Conservation (phyloP, 2,888 invertebrate species). For the Leucophora obtusa region DNA sequence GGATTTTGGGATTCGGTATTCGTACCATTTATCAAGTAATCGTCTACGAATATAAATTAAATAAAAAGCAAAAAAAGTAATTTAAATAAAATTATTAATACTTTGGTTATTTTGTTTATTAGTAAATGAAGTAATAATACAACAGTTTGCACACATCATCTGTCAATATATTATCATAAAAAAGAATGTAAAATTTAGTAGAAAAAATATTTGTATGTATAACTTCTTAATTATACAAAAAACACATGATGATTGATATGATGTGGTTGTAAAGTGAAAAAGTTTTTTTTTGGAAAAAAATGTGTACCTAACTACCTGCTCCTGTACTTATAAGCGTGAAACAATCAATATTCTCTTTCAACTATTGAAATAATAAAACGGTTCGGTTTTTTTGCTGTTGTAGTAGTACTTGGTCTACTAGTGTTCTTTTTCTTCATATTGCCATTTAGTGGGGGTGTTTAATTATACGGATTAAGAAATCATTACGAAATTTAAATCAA, state of each 20-base stretch:
- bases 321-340: conserved; percentile 49
- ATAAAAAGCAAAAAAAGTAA: conserved; percentile 35
- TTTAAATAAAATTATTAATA: conserved; percentile 2
- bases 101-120: conserved; percentile 30
- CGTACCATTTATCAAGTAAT: conserved; percentile 36
- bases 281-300: conserved; percentile 40
- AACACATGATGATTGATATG: conserved; percentile 41
- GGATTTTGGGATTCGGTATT: conserved; percentile 49
- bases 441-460: conserved; percentile 25
- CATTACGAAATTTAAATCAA: conserved; percentile 4
- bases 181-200: not conserved
- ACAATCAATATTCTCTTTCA: conserved; percentile 57
- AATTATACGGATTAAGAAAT: not conserved
- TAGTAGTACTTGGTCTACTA: not conserved
- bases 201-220: conserved; percentile 18
- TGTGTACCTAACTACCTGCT: conserved; percentile 62
- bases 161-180: not conserved
- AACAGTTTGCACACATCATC: not conserved
- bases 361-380: conserved; percentile 33
- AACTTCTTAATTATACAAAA: conserved; percentile 22
- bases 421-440: conserved; percentile 3
- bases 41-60: conserved; percentile 55
- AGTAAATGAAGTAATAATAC: not conserved
- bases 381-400: conserved; percentile 24
- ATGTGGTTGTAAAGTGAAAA: conserved; percentile 41